These are phyloP conservation scores for Zalophus californianus DNA, from an alignment of 2,797 vertebrate species.

Conservation along the genomic window DNA sequence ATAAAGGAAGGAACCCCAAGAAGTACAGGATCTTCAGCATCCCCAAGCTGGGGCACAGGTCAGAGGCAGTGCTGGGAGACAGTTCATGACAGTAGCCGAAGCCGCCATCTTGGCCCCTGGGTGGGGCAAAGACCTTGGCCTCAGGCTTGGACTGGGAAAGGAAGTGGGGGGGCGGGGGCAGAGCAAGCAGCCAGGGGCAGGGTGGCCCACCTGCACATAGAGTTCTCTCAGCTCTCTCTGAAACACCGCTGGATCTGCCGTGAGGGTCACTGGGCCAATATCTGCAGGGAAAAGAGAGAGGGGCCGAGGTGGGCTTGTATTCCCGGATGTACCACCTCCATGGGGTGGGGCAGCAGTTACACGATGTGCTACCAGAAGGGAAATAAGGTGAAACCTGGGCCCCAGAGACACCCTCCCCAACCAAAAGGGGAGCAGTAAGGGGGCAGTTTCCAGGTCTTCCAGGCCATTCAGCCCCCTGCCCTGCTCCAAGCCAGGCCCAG, in stretches of 20 bases:
- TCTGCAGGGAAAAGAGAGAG: slow-evolving; percentile 86
- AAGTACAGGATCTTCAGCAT: background rate
- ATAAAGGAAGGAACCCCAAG: background rate
- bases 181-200: background rate
- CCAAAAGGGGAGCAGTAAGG: background rate
- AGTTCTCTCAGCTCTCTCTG: slow-evolving; percentile 95
- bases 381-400: background rate
- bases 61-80: background rate
- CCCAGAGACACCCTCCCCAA: background rate
- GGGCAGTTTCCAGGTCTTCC: background rate
- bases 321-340: rapidly evolving
- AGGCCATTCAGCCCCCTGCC: background rate
- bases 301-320: background rate
- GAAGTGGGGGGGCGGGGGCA: too few relatives aligned
- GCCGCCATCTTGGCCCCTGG: rapidly evolving
- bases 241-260: slow-evolving; percentile 93
- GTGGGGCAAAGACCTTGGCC: background rate
- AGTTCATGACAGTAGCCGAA: rapidly evolving
- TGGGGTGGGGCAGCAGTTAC: background rate
- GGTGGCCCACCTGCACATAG: slow-evolving; percentile 93
- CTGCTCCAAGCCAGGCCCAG: background rate
- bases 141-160: background rate
- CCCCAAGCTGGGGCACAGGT: background rate
- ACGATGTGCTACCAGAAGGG: rapidly evolving
- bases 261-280: slow-evolving; percentile 95